These are phyloP conservation scores for Boleophthalmus pectinirostris DNA, from an alignment of 2,113 vertebrate genomes.

Conservation along the genomic window DNA sequence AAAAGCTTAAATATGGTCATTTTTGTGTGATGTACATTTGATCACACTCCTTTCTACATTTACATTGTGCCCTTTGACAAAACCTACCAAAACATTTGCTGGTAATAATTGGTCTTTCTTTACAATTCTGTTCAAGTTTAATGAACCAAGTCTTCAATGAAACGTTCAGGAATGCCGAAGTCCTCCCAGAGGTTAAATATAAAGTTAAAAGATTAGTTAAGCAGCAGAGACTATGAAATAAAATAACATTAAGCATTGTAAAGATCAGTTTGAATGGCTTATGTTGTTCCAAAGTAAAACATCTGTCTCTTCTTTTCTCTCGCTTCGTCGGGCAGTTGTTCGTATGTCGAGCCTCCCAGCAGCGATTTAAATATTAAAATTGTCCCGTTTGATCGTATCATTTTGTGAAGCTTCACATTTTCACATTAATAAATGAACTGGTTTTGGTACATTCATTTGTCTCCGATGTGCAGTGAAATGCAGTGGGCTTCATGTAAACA, in stretches of 20 bases:
- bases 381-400: slow-evolving; percentile 13
- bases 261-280: slow-evolving; percentile 11
- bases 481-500: slow-evolving; percentile 55
- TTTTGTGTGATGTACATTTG: background rate
- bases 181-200: slow-evolving; percentile 19
- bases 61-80: background rate
- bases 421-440: slow-evolving; percentile 29
- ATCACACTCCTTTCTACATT: background rate
- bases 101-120: background rate
- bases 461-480: slow-evolving; percentile 62
- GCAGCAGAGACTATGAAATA: slow-evolving; percentile 1
- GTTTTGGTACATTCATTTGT: slow-evolving; percentile 71
- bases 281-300: background rate
- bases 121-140: background rate
- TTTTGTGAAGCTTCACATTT: slow-evolving; percentile 36
- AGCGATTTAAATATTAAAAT: slow-evolving; percentile 16
- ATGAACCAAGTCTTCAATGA: background rate
- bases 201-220: slow-evolving; percentile 6
- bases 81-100: background rate
- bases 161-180: background rate
- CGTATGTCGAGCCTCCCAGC: slow-evolving; percentile 7
- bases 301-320: background rate
- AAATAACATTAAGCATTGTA: background rate
- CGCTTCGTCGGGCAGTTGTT: background rate
- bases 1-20: background rate